phyloP scores from a whole-genome alignment of 53 echinoderm and acorn worm species.

The Luidia sarsii region DNA sequence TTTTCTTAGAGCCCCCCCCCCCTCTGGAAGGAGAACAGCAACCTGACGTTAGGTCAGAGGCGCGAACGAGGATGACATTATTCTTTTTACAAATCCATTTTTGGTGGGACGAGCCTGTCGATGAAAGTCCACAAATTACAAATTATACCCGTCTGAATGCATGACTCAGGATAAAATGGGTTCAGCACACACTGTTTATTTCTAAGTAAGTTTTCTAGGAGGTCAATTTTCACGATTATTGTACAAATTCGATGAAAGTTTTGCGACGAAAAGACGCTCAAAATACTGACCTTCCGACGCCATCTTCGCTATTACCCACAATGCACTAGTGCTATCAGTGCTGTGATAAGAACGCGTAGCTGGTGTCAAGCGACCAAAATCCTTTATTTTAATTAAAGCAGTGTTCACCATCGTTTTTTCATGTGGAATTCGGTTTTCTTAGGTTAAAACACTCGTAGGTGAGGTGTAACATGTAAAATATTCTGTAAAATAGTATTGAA shows the following conservation, averaged over 20 bases:
- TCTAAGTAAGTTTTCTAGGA: not conserved
- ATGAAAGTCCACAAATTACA: not conserved
- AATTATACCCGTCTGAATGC: not conserved
- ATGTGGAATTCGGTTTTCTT: too few relatives aligned
- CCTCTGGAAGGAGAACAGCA: conserved; percentile 38
- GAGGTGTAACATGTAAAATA: too few relatives aligned
- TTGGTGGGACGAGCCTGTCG: conserved; percentile 71
- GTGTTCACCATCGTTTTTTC: too few relatives aligned
- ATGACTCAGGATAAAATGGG: not conserved
- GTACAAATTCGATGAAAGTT: conserved; percentile 22
- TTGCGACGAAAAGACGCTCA: conserved; percentile 3
- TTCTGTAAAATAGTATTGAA: not conserved
- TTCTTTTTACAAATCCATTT: conserved; percentile 23
- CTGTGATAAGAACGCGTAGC: conserved; percentile 10
- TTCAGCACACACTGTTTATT: conserved; percentile 29
- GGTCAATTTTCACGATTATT: not conserved
- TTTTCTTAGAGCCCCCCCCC: too few relatives aligned
- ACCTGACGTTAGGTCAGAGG: not conserved
- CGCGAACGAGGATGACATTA: conserved; percentile 80
- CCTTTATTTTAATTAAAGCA: too few relatives aligned
- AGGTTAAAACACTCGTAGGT: too few relatives aligned
- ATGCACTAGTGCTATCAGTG: not conserved
- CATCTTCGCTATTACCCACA: conserved; percentile 75
- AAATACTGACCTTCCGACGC: conserved; percentile 66
- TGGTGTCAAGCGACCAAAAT: not conserved